Percentiles rank a stretch among this genome's conserved stretches.
Evolutionary conservation across 2,888 invertebrate genomes (phyloP).

Genomic region (Lacanobia oleracea): DNA sequence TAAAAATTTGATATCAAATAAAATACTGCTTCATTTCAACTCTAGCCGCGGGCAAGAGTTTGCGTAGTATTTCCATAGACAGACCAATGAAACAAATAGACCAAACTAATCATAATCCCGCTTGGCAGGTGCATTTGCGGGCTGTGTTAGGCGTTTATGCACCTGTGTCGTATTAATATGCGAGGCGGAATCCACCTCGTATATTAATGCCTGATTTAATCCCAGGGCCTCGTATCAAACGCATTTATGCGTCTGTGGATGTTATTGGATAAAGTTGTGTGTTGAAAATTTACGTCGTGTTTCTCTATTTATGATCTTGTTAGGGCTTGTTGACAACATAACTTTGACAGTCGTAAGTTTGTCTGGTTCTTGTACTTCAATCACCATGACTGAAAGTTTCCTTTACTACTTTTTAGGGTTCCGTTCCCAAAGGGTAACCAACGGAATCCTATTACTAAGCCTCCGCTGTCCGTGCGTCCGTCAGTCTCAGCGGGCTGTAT

Average conservation of each 20-base stretch:
- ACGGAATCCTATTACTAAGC: too few species aligned
- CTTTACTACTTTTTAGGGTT: not conserved
- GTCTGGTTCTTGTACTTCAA: not conserved
- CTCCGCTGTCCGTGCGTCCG: too few species aligned
- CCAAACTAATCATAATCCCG: slow-evolving; percentile 26
- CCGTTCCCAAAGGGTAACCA: too few species aligned
- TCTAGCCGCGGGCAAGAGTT: too few species aligned
- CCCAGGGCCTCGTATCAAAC: slow-evolving; percentile 16
- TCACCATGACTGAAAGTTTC: not conserved
- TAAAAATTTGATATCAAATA: too few species aligned
- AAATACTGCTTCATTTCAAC: too few species aligned
- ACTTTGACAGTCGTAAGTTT: slow-evolving; percentile 16
- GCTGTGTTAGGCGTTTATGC: slow-evolving; percentile 25
- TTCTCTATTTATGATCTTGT: slow-evolving; percentile 35
- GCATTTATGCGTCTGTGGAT: not conserved
- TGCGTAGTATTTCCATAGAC: slow-evolving; percentile 9
- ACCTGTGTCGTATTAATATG: slow-evolving; percentile 45
- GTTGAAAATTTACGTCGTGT: slow-evolving; percentile 25
- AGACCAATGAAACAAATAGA: slow-evolving; percentile 24
- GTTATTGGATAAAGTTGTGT: slow-evolving; percentile 7
- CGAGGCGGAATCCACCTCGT: not conserved
- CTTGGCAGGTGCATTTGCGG: slow-evolving; percentile 71
- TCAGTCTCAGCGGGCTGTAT: too few species aligned
- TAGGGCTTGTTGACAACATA: slow-evolving; percentile 25
- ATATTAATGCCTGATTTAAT: slow-evolving; percentile 31